phyloP scores from a whole-genome alignment of 2,888 invertebrate species.

The Adelphocoris suturalis region DNA sequence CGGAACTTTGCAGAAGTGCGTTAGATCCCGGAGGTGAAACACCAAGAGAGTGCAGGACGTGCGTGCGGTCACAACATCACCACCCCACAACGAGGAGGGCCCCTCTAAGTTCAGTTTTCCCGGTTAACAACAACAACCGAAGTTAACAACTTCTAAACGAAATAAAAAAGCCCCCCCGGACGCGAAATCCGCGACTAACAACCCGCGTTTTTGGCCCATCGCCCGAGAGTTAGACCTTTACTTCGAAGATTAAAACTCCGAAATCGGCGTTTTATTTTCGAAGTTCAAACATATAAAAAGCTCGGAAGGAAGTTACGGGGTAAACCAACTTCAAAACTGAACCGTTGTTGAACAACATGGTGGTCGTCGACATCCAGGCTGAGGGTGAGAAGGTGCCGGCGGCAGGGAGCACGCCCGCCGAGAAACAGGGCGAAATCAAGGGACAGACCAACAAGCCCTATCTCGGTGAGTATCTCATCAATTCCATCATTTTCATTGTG shows the following conservation, averaged over 20 bases:
- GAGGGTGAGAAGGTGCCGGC: conserved; percentile 70
- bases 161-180: conserved; percentile 8
- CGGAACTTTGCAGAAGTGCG: conserved; percentile 57
- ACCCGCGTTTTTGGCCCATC: not conserved
- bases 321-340: conserved; percentile 59
- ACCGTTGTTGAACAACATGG: conserved; percentile 70
- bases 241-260: not conserved
- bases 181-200: not conserved
- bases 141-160: not conserved
- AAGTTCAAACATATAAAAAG: no score
- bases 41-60: conserved; percentile 54
- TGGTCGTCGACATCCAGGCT: conserved; percentile 72
- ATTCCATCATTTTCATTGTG: not conserved
- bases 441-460: conserved; percentile 58
- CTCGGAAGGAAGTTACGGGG: not conserved
- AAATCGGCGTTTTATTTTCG: not conserved
- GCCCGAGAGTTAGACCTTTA: not conserved
- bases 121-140: conserved; percentile 52
- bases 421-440: conserved; percentile 54
- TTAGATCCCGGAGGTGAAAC: conserved; percentile 65
- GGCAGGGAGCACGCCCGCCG: conserved; percentile 68
- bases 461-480: conserved; percentile 45
- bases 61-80: conserved; percentile 65
- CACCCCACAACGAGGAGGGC: conserved; percentile 63
- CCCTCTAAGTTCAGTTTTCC: conserved; percentile 50